phyloP scores from a whole-genome alignment of 2,113 vertebrate genomes.

The Sclerurus mexicanus region DNA sequence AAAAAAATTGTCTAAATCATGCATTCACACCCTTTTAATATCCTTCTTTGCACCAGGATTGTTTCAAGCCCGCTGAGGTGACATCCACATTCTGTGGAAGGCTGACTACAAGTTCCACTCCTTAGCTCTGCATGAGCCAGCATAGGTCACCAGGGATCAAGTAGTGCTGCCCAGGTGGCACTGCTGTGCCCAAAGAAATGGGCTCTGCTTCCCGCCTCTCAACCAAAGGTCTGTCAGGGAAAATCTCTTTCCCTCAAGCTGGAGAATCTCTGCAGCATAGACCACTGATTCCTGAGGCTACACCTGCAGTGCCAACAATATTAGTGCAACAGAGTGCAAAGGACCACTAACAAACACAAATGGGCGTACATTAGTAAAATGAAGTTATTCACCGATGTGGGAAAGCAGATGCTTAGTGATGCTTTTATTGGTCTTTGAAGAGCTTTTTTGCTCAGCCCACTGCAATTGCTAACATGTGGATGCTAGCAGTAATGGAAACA shows the following conservation, averaged over 20 bases:
- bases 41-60: background rate
- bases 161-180: background rate
- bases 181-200: background rate
- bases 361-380: background rate
- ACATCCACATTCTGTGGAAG: fast-evolving
- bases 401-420: background rate
- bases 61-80: background rate
- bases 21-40: background rate
- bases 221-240: fast-evolving
- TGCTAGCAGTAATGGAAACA: background rate
- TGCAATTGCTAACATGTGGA: background rate
- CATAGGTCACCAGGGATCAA: fast-evolving
- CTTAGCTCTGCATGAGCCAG: background rate
- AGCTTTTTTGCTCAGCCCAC: background rate
- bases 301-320: background rate
- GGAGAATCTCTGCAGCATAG: background rate
- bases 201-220: background rate
- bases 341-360: background rate
- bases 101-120: fast-evolving
- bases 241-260: background rate
- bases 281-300: background rate
- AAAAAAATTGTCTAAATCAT: background rate
- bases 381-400: background rate
- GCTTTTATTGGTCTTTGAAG: background rate
- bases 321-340: background rate